Base-by-base conservation (phyloP, 2,113 vertebrate genomes). In the Melanocharis versteri region DNA sequence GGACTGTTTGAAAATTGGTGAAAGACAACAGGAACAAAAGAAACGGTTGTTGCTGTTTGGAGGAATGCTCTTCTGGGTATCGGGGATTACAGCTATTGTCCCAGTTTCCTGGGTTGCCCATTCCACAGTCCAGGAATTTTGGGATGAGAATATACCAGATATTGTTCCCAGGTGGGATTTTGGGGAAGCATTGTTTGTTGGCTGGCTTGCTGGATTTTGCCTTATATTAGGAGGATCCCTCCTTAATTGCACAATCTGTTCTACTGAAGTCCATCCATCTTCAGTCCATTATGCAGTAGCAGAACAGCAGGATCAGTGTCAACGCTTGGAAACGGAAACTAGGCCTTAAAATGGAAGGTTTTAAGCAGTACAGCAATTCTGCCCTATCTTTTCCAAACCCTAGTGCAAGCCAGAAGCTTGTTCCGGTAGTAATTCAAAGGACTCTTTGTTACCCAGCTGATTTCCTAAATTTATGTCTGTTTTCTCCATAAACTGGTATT, bases 151-250 rank as follows among this genome's bases (percentile, higher is more conserved):
- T 71, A 95, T 99, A 83, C 99, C 99, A 35, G 99, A 99, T 24
- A 98, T 99, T 91, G 98, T 99, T 96, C 99, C 99, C 24, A 98
- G 99, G 89, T 99, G 99, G 99, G 99, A 99, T 97, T 99, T 99
- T 53, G 99, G 99, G 69, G 99, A 99, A 95, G 99, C 99, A 1
- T 89, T 99, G 91, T 99, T 99, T 95, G 97, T 99, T 17, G 99
- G 99, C 82, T 99, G 99, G 99, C 98, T 99, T 83, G 98, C 98
- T 82, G 98, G 99, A 66, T 97, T 99, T 95, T 98, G 98, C 8
- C 98, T 99, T 51, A 54, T 99, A 33, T 94, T 99, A 2, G 99
- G 99, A 93, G 99, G 99, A 56, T 96, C 96, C 33, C 97, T 99
- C 66, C 98, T 99, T 44, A 98, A 98, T 78, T 97, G 97, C 71